Evolutionary conservation across 2,888 invertebrate species (phyloP).

Genomic region (Apodemia zela): DNA sequence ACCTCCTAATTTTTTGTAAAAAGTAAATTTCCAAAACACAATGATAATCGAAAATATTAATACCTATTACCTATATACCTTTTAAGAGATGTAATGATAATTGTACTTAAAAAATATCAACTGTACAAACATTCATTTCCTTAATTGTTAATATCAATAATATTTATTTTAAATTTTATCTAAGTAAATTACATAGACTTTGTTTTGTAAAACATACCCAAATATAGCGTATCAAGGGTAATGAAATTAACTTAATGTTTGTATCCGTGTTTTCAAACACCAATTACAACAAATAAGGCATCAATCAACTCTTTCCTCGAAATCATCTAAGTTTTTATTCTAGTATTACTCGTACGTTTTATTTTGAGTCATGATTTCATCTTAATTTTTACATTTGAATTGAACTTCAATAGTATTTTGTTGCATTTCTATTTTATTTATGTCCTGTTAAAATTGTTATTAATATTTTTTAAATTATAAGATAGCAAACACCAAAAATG

Average conservation of each 20-base stretch:
- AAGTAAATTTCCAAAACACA: too few relatives aligned
- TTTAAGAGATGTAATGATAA: too few relatives aligned
- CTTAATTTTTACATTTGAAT: background rate
- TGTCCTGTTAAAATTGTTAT: too few relatives aligned
- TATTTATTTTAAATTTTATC: background rate
- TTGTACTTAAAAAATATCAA: too few relatives aligned
- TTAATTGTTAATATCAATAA: background rate
- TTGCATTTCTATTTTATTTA: background rate
- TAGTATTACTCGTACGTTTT: background rate
- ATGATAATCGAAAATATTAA: too few relatives aligned
- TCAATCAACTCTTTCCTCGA: conserved; percentile 6
- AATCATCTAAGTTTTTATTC: conserved; percentile 1
- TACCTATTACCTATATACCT: too few relatives aligned
- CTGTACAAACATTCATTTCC: too few relatives aligned
- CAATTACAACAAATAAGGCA: conserved; percentile 9
- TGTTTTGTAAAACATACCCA: background rate
- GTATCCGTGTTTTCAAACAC: background rate
- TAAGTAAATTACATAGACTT: background rate
- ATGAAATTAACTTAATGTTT: background rate
- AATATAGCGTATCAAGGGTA: conserved; percentile 4
- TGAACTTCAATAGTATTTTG: background rate
- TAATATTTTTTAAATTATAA: too few relatives aligned
- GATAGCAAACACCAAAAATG: too few relatives aligned
- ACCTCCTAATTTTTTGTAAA: too few relatives aligned
- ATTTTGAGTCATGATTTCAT: background rate